Percentiles rank a stretch among this genome's conserved stretches.
Conservation (phyloP, 1,140 invertebrate genomes). For the Drosophila gunungcola region DNA sequence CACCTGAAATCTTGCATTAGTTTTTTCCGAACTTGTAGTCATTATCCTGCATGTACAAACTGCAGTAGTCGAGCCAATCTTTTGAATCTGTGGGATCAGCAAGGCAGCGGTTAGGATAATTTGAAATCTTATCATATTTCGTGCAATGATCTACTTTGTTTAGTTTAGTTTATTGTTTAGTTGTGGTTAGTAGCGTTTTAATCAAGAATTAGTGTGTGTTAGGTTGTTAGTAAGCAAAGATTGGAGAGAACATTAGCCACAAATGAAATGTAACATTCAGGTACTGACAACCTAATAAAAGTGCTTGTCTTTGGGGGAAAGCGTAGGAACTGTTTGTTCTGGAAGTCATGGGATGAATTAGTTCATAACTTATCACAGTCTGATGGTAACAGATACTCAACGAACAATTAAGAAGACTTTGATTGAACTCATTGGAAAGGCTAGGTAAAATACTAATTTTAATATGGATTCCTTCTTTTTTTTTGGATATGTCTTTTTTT, state of each 20-base stretch:
- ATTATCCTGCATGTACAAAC: conserved; percentile 60
- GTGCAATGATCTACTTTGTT: conserved; percentile 45
- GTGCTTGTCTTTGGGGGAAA: conserved; percentile 11
- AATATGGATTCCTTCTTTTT: conserved; percentile 2
- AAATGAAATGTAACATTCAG: conserved; percentile 21
- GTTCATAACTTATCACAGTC: conserved; percentile 67
- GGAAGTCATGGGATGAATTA: conserved; percentile 54
- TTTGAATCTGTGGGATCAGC: conserved; percentile 75
- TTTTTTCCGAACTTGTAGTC: conserved; percentile 38
- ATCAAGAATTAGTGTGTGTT: conserved; percentile 15
- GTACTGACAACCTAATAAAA: conserved; percentile 19
- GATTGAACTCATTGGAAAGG: conserved; percentile 19
- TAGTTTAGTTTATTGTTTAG: conserved; percentile 32
- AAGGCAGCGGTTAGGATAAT: conserved; percentile 33
- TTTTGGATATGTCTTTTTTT: conserved; percentile 39
- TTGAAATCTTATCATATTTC: conserved; percentile 27
- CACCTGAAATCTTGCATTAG: conserved; percentile 9
- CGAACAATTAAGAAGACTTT: conserved; percentile 29
- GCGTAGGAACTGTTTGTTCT: conserved; percentile 44
- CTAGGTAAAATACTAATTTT: conserved; percentile 14
- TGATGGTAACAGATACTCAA: conserved; percentile 31
- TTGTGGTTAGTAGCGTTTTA: conserved; percentile 16
- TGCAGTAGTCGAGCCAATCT: conserved; percentile 73
- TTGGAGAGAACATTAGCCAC: conserved; percentile 14
- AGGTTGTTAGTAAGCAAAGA: conserved; percentile 5